These are phyloP conservation scores for Pseudolycoriella hygida DNA, from an alignment of 2,888 invertebrate genomes.

Conservation along the genomic window DNA sequence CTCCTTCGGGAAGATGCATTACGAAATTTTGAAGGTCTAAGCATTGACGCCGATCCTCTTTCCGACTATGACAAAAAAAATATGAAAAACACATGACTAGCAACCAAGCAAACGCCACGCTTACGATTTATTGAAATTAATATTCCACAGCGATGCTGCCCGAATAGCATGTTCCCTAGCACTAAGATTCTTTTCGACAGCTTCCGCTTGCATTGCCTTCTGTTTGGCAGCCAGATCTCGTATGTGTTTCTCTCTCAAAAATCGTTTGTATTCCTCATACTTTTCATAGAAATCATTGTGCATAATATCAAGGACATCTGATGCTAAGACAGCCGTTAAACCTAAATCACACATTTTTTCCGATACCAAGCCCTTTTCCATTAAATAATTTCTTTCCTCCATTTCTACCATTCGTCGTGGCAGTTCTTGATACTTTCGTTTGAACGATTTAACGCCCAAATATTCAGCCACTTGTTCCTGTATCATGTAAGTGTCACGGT, in stretches of 20 bases:
- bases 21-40: conserved; percentile 86
- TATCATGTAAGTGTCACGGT: conserved; percentile 72
- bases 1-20: conserved; percentile 55
- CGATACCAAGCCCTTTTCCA: conserved; percentile 63
- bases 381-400: conserved; percentile 78
- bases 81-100: background rate
- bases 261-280: conserved; percentile 73
- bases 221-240: conserved; percentile 49
- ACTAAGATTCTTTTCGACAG: conserved; percentile 31
- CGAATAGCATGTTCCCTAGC: conserved; percentile 63
- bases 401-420: conserved; percentile 71
- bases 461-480: conserved; percentile 95
- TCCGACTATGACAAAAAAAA: conserved; percentile 25
- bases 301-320: conserved; percentile 92
- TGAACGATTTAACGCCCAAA: conserved; percentile 89
- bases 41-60: conserved; percentile 61
- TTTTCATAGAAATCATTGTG: conserved; percentile 87
- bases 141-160: conserved; percentile 79
- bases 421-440: conserved; percentile 84
- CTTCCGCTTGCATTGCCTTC: conserved; percentile 34
- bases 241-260: conserved; percentile 36
- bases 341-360: conserved; percentile 87
- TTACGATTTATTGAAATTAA: conserved; percentile 53
- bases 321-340: conserved; percentile 76
- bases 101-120: conserved; percentile 8